These are phyloP conservation scores for Sthenelais limicola DNA, from an alignment of 2,888 invertebrate species.

Conservation along the genomic window DNA sequence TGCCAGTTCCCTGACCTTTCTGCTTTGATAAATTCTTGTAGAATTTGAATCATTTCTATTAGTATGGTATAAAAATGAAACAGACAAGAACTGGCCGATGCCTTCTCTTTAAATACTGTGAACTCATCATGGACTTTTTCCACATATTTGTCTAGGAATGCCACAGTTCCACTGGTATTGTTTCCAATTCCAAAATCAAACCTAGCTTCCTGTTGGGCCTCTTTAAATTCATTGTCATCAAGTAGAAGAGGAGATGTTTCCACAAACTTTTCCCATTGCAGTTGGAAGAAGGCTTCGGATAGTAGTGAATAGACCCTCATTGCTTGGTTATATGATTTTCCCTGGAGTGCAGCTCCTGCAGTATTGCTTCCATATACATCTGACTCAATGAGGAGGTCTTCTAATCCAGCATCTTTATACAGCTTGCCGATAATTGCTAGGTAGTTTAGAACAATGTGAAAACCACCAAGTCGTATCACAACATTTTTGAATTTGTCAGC, in stretches of 20 bases:
- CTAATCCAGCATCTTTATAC: slow-evolving; percentile 13
- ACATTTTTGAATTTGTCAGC: slow-evolving; percentile 12
- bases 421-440: slow-evolving; percentile 18
- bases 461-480: slow-evolving; percentile 38
- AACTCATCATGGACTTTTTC: neutral
- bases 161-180: neutral
- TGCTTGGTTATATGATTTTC: slow-evolving; percentile 10
- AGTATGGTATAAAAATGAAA: neutral
- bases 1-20: neutral
- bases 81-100: neutral
- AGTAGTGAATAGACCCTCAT: slow-evolving; percentile 17
- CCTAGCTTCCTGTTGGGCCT: too few relatives aligned
- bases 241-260: too few relatives aligned
- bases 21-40: neutral
- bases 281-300: slow-evolving; percentile 9
- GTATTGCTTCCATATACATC: slow-evolving; percentile 26
- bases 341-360: neutral
- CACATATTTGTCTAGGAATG: neutral
- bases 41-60: neutral
- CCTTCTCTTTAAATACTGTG: neutral
- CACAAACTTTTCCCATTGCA: slow-evolving; percentile 12
- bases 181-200: too few relatives aligned
- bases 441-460: slow-evolving; percentile 31
- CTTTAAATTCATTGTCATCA: too few relatives aligned
- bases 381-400: slow-evolving; percentile 30